Percentiles rank a stretch among this genome's conserved stretches.
Conservation (phyloP, 2,113 vertebrate species). For the Solea senegalensis region DNA sequence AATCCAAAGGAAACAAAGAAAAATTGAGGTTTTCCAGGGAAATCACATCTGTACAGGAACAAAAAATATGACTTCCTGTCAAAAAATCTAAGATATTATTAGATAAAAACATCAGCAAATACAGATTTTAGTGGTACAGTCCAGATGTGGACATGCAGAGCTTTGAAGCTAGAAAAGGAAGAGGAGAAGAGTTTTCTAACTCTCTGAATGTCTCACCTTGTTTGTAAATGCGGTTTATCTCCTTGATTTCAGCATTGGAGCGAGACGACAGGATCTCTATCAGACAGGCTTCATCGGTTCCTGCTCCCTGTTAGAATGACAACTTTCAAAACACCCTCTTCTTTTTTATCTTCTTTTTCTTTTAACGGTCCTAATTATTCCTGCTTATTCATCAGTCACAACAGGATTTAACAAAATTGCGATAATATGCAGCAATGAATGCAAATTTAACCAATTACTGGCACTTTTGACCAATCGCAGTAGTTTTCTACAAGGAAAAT, state of each 20-base stretch:
- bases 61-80: no score
- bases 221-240: slow-evolving; percentile 89
- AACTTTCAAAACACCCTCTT: not conserved
- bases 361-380: no score
- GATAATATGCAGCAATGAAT: no score
- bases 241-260: slow-evolving; percentile 89
- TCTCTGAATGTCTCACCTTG: slow-evolving; percentile 79
- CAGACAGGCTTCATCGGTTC: slow-evolving; percentile 96
- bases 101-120: not conserved
- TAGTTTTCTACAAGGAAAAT: no score
- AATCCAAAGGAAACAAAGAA: not conserved
- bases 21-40: not conserved
- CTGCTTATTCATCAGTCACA: no score
- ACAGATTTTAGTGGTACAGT: not conserved
- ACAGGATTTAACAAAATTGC: no score
- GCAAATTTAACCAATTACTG: no score
- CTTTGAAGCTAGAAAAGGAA: not conserved
- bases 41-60: no score
- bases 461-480: no score
- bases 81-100: no score
- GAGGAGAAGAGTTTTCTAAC: not conserved
- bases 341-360: not conserved
- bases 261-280: slow-evolving; percentile 97
- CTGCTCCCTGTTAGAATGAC: slow-evolving; percentile 85
- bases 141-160: not conserved